Evolutionary conservation across 2,113 vertebrate genomes (phyloP), one percentile per base, ranked within the genome.

Genomic region (Cephalophus harveyi): DNA sequence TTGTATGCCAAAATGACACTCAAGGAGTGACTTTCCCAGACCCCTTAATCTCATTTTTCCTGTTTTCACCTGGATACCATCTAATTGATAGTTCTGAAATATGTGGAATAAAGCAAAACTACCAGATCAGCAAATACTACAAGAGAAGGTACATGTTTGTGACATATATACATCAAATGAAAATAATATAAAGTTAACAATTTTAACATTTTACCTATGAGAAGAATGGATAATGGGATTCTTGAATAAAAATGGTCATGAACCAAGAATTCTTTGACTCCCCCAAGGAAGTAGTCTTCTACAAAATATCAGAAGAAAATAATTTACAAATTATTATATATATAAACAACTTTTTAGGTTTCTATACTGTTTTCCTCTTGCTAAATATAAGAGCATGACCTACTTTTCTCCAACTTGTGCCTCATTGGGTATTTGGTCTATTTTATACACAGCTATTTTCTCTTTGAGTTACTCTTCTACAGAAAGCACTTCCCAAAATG

Each of bases 401-500:
- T 95, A 96, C 36, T 97, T 98, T 95, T 36, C 55, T 71, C 91
- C 54, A 88, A 25, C 28, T 93, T 79, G 52, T 52, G 50, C 91
- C 52, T 87, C 46, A 6, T 25, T 91, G 54, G 5, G 3, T 92
- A 86, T 95, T 96, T 95, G 76, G 23, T 84, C 74, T 92, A 17
- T 87, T 96, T 88, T 94, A 12, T 74, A 7, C 46, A 43, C 52
- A 95, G 74, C 67, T 94, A 64, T 98, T 98, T 97, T 95, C 43
- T 87, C 87, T 33, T 60, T 9, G 23, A 97, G 71, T 79, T 88
- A 33, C 30, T 93, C 50, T 91, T 97, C 50, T 89, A 54, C 84
- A 96, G 86, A 97, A 95, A 97, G 76, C 76, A 74, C 25, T 97
- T 96, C 78, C 23, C 83, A 97, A 97, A 97, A 17, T 52, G 60